Percentiles rank a stretch among this genome's conserved stretches.
Evolutionary conservation across 2,888 invertebrate genomes (phyloP).

Genomic region (Thysanoteuthis rhombus): DNA sequence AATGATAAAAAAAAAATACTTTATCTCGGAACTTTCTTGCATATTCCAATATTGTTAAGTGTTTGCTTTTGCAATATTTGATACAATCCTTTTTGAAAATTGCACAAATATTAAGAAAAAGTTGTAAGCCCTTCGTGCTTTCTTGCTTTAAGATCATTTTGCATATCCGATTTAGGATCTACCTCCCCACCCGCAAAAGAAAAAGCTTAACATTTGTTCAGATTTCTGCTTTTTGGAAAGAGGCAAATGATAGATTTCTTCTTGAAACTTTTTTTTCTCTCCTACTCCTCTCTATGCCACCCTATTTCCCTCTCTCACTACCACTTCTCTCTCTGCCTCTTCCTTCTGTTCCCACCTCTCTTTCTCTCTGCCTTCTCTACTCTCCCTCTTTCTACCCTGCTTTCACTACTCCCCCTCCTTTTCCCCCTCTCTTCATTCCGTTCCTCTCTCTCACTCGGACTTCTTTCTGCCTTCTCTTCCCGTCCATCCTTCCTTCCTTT

Average conservation of each 20-base stretch:
- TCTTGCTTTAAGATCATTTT: neutral
- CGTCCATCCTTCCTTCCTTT: neutral
- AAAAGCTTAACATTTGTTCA: neutral
- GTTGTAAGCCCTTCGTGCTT: neutral
- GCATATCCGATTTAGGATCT: neutral
- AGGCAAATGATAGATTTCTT: no score
- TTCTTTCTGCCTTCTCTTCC: neutral
- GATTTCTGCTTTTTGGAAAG: neutral
- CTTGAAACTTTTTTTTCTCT: no score
- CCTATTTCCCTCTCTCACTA: neutral
- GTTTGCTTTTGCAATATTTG: neutral
- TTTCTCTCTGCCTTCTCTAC: no score
- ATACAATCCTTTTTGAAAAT: neutral
- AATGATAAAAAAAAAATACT: neutral
- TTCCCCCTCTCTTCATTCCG: no score
- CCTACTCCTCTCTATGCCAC: no score
- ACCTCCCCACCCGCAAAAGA: no score
- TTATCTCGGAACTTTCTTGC: neutral
- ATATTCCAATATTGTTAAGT: neutral
- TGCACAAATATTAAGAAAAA: neutral
- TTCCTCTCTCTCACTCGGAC: rapidly evolving
- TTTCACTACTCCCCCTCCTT: neutral
- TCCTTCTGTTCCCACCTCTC: neutral
- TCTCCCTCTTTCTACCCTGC: neutral
- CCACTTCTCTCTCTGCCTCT: neutral